Evolutionary conservation across 2,113 vertebrate species (phyloP).

Genomic region (Tonatia bakeri): DNA sequence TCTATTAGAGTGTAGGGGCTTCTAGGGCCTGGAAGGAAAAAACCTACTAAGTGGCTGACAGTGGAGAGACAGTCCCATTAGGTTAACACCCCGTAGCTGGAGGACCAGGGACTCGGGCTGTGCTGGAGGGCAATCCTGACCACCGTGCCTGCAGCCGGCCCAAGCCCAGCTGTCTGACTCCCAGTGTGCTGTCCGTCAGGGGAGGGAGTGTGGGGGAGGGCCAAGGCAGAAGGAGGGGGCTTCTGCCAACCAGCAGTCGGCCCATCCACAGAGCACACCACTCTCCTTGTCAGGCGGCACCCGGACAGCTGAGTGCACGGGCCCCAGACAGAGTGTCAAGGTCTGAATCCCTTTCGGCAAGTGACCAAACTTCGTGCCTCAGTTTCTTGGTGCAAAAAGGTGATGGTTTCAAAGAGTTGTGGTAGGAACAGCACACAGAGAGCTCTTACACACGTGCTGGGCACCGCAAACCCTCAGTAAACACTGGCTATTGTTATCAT

Average conservation of each 20-base stretch:
- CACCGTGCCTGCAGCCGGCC: neutral
- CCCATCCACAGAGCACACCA: neutral
- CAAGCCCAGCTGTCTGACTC: neutral
- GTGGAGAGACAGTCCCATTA: neutral
- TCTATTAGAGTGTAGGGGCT: neutral
- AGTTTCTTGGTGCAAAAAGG: neutral
- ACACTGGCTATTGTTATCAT: neutral
- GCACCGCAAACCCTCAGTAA: neutral
- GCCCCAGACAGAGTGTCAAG: neutral
- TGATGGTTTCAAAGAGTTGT: neutral
- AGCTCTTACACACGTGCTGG: neutral
- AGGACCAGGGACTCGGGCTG: neutral
- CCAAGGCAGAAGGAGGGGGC: neutral
- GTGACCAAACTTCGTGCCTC: neutral
- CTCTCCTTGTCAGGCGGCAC: neutral
- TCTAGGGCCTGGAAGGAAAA: neutral
- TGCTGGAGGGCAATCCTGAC: neutral
- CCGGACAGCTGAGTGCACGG: no score
- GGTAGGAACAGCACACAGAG: neutral
- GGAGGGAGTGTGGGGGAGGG: rapidly evolving
- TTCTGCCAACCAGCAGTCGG: no score
- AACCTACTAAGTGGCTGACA: neutral
- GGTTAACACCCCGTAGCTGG: neutral
- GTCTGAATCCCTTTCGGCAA: neutral
- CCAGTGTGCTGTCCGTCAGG: neutral